Conservation (phyloP, 2,113 vertebrate genomes). For the Ptychochromis oligacanthus region DNA sequence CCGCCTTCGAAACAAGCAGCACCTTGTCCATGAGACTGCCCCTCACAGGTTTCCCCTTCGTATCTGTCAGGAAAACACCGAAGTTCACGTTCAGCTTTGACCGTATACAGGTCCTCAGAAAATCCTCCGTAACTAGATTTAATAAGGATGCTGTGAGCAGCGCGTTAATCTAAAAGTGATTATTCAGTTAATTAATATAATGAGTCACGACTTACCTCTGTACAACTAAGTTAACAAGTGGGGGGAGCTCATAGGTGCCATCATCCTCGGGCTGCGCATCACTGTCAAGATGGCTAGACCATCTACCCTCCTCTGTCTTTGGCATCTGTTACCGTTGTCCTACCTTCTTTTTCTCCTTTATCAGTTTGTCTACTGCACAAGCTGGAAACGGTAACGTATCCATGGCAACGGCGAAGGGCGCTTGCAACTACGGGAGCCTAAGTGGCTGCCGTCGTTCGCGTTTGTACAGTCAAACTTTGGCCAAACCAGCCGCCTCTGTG, state of each 20-base stretch:
- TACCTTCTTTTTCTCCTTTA: background rate
- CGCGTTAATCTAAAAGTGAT: background rate
- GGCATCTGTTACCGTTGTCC: background rate
- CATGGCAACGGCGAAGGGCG: conserved; percentile 43
- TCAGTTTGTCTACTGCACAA: background rate
- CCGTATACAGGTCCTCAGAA: background rate
- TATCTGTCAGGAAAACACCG: conserved; percentile 75
- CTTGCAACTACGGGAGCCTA: conserved; percentile 35
- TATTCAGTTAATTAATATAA: background rate
- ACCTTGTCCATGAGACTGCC: conserved; percentile 84
- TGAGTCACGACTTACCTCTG: conserved; percentile 76
- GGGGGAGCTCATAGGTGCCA: conserved; percentile 52
- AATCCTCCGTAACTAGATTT: background rate
- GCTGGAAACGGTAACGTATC: background rate
- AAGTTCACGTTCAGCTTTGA: background rate
- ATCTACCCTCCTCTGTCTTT: background rate
- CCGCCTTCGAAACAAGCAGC: conserved; percentile 85
- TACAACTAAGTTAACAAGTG: conserved; percentile 75
- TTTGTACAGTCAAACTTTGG: background rate
- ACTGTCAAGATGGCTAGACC: background rate
- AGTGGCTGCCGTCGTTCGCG: background rate
- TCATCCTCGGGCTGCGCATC: background rate
- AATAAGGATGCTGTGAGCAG: background rate
- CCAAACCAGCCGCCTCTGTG: background rate
- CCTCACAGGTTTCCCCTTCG: conserved; percentile 81